Evolutionary conservation across 2,888 invertebrate species (phyloP).

Genomic region (Agonopterix arenella): DNA sequence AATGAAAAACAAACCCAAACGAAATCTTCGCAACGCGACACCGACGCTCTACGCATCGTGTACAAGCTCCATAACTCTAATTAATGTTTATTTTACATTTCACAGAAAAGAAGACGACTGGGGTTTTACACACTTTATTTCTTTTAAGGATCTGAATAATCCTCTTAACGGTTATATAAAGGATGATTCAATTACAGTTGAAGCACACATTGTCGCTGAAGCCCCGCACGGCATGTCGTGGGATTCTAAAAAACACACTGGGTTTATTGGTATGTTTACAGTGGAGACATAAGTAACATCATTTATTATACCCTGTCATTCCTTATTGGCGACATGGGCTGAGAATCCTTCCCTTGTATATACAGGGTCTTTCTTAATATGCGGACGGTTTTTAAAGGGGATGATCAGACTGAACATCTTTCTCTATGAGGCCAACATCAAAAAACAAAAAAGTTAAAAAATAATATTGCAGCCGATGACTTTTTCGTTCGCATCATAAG

Average conservation of each 20-base stretch:
- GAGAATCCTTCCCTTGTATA: no score
- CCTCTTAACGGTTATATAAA: conserved; percentile 94
- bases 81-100: not conserved
- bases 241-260: conserved; percentile 99
- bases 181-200: conserved; percentile 93
- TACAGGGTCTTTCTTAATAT: no score
- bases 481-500: no score
- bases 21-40: no score
- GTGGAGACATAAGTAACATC: not conserved
- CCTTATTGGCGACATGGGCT: no score
- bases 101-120: conserved; percentile 86
- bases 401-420: no score
- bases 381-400: no score
- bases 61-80: not conserved
- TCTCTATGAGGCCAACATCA: no score
- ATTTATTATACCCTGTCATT: not conserved
- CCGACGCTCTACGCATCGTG: no score
- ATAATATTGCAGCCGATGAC: no score
- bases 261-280: conserved; percentile 76
- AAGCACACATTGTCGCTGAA: conserved; percentile 92
- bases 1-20: no score
- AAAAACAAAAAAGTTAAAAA: no score
- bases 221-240: conserved; percentile 97
- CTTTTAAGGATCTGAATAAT: conserved; percentile 96
- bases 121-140: conserved; percentile 99